Evolutionary conservation across 2,113 vertebrate genomes (phyloP), one percentile per base, ranked within the genome.

Genomic region (Nibea coibor): DNA sequence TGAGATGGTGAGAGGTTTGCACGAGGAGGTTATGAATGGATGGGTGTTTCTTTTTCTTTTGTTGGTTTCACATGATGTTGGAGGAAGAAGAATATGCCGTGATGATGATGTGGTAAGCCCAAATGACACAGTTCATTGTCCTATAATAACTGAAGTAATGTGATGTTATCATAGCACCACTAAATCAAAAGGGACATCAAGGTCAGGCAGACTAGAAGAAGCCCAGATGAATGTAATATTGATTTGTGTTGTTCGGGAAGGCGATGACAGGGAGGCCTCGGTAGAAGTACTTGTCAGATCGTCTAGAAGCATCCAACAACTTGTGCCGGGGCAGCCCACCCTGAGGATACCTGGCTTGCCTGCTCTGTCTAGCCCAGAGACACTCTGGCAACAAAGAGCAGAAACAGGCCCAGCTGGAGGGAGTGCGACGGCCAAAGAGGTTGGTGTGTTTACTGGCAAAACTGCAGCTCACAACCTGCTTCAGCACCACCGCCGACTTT

Each of bases 281-380:
- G 35, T 35, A 35, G 15, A 48, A 48, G 45, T 15, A 48, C 45
- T 16, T 48, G 45, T 48, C 47, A 48, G 6, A 35, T 35, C 6
- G 1, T 35, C 31, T 35, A 35, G 16, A 48, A 48, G 14, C 47
- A 17, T 15, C 14, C 14, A 15, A 48, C 47, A 48, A 5, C 16
- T 48, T 48, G 14, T 47, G 14, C 45, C 8, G 69, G 88, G 91
- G 10, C 82, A 88, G 22, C 72, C 81, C 45, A 56, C 83, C 56
- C 35, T 39, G 35, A 35, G 17, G 69, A 19, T 35, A 64, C 43
- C 78, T 85, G 93, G 88, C 87, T 88, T 94, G 95, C 87, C 94
- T 93, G 70, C 92, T 85, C 51, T 95, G 95, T 86, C 90, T 85
- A 89, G 92, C 94, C 92, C 88, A 89, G 58, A 92, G 87, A 75